Base-by-base conservation (phyloP, 2,888 invertebrate species). In the Eupithecia subfuscata region DNA sequence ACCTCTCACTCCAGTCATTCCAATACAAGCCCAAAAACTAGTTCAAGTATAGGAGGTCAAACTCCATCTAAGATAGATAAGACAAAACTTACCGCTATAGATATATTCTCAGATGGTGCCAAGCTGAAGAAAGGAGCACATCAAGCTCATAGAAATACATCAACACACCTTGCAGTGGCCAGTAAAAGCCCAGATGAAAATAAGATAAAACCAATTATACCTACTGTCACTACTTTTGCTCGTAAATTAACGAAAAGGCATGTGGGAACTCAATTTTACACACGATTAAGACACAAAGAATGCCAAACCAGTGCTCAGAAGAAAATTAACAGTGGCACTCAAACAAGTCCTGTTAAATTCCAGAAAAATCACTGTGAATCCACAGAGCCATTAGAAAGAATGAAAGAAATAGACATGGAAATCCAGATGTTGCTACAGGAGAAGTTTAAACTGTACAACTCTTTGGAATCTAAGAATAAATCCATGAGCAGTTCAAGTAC, bases 391-490 rank as follows among this genome's bases (percentile, higher is more conserved):
- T 91, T 95, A 82, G 93, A 95, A 71, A 92, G 96, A 85, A 96
- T 96, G 95, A 95, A 95, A 80, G 95, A 96, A 84, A 96, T 96
- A 75, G 96, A 96, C 82, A 85, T 95, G 77, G 95, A 96, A 84
- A 95, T 96, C 81, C 95, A 96, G 81, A 91, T 91, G 60, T 85
- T 96, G 69, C 86, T 96, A 79, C 94, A 95, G 83, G 96, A 96
- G 83, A 96, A 96, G 83, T 95, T 96, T 84, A 93, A 94, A 81
- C 84, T 96, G 12, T 96, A 96, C 80, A 94, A 92, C 82, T 93
- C 95, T 77, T 82, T 96, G 75, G 94, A 95, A 82, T 89, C 87
- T 69, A 93, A 89, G 78, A 75, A 25, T 69, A 77, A 69, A 18
- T 87, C 89, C 18, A 84, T 52, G 16, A 48, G 82, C 75, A 73